Evolutionary conservation across 2,113 vertebrate genomes (phyloP).

Genomic region (Camelus dromedarius): DNA sequence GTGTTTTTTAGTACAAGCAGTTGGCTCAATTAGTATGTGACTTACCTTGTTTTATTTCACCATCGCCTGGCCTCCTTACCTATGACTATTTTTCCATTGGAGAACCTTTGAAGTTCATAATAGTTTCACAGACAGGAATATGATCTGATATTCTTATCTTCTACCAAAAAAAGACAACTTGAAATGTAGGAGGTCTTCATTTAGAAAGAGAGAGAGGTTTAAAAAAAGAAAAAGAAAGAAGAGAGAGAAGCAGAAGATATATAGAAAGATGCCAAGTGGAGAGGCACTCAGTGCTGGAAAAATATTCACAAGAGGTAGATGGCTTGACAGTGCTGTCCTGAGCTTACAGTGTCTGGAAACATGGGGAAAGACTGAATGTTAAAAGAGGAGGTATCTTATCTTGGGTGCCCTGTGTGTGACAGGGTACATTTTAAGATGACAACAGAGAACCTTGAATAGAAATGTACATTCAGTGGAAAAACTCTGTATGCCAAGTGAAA

Average conservation of each 20-base stretch:
- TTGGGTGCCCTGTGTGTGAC: background rate
- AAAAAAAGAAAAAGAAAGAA: too few species aligned
- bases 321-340: background rate
- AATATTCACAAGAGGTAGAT: background rate
- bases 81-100: background rate
- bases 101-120: background rate
- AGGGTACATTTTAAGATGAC: conserved; percentile 22
- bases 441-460: conserved; percentile 34
- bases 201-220: background rate
- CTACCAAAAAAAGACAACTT: background rate
- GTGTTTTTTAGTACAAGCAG: background rate
- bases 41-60: background rate
- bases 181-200: background rate
- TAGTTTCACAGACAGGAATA: background rate
- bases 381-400: background rate
- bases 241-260: background rate
- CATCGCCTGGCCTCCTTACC: background rate
- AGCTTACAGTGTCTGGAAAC: background rate
- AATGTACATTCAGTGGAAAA: background rate
- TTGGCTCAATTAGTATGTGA: background rate
- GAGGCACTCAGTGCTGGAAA: background rate
- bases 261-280: background rate
- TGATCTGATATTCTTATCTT: background rate
- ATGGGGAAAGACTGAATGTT: background rate
- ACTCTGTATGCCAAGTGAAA: background rate